Evolutionary conservation across 2,113 vertebrate genomes (phyloP), one percentile per base, ranked within the genome.

Genomic region (Podilymbus podiceps): DNA sequence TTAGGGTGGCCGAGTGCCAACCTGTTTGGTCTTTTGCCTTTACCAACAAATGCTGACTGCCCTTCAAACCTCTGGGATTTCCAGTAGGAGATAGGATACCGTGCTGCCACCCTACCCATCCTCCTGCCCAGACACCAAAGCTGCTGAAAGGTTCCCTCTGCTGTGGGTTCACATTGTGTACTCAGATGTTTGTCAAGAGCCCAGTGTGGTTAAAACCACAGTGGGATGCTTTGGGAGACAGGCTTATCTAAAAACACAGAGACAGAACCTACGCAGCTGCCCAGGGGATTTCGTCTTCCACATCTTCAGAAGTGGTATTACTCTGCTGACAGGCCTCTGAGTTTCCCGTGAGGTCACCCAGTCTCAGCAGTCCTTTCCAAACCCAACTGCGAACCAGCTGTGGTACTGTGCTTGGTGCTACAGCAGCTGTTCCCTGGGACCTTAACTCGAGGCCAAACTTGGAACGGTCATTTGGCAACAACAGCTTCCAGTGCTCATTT

Each of bases 391-490:
- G 21, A 93, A 68, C 67, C 38, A 93, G 42, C 60, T 90, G 88
- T 69, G 94, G 72, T 95, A 35, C 94, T 96, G 90, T 73, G 11
- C 38, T 86, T 95, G 76, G 86, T 95, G 52, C 55, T 67, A 55
- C 12, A 35, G 68, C 55, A 90, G 76, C 63, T 59, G 83, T 76
- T 94, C 67, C 63, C 50, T 40, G 53, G 46, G 59, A 84, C 63
- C 55, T 62, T 53, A 52, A 91, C 62, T 85, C 1, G 1, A 66
- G 86, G 69, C 20, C 72, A 86, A 85, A 73, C n/a, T 64, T 17
- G 75, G 71, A 88, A 66, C 2, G 1, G 42, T n/a, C 50, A 46
- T 42, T 25, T 56, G 86, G 63, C 86, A 86, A 46, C 1, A 89
- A 83, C 59, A 90, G 64, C 56, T 66, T 89, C 38, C 60, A 95